Evolutionary conservation across 2,888 invertebrate species (phyloP).

Genomic region (Nasonovia ribisnigri): DNA sequence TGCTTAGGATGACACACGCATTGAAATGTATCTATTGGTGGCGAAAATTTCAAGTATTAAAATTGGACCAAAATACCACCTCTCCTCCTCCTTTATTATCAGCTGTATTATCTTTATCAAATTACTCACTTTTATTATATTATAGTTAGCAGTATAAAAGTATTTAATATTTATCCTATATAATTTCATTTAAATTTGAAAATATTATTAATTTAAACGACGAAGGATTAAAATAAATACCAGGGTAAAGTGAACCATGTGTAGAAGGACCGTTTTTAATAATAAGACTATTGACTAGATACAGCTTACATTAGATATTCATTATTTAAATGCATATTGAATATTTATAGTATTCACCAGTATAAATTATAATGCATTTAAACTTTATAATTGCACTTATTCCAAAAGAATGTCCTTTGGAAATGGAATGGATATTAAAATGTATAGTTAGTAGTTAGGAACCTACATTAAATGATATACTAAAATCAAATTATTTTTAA

Average conservation of each 20-base stretch:
- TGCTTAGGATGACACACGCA: too few species aligned
- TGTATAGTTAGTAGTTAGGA: background rate
- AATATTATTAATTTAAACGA: background rate
- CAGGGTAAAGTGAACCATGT: background rate
- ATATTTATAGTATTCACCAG: background rate
- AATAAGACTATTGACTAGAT: background rate
- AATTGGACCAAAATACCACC: too few species aligned
- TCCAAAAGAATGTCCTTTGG: background rate
- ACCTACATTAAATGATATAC: background rate
- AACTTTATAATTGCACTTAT: background rate
- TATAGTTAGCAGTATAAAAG: background rate
- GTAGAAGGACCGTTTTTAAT: too few species aligned
- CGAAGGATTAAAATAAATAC: background rate
- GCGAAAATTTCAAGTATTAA: too few species aligned
- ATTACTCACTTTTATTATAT: background rate
- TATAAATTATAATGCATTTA: background rate
- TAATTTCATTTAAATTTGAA: background rate
- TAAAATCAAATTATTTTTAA: too few species aligned
- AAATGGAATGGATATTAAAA: background rate
- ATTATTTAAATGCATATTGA: background rate
- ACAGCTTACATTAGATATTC: background rate
- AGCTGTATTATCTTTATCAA: background rate
- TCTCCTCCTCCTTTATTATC: background rate
- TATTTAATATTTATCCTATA: background rate
- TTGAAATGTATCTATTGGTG: too few species aligned